Conservation (phyloP, 2,888 invertebrate species). For the Meghimatium bilineatum region DNA sequence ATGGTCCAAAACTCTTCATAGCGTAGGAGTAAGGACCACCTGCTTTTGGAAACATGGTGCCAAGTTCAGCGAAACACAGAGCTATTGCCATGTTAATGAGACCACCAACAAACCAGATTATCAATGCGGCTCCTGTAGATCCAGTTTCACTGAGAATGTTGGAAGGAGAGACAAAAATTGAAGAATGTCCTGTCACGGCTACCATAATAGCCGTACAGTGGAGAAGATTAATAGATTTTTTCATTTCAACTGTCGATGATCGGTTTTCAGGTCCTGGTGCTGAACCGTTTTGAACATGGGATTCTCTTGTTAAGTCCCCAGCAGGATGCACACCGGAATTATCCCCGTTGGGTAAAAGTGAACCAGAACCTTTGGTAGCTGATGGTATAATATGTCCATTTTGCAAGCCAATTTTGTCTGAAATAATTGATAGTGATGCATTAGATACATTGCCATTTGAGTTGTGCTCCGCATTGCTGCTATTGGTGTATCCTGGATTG, state of each 20-base stretch:
- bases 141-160: slow-evolving; percentile 90
- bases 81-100: slow-evolving; percentile 81
- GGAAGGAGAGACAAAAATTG: slow-evolving; percentile 97
- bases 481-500: slow-evolving; percentile 3
- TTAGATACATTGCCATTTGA: background rate
- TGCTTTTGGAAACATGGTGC: slow-evolving; percentile 86
- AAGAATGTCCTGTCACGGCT: slow-evolving; percentile 68
- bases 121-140: slow-evolving; percentile 95
- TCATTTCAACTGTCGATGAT: slow-evolving; percentile 53
- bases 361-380: background rate
- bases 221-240: slow-evolving; percentile 66
- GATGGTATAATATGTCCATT: background rate
- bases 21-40: slow-evolving; percentile 88
- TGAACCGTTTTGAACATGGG: background rate
- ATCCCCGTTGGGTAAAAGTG: background rate
- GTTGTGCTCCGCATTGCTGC: background rate
- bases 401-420: background rate
- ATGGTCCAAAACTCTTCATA: slow-evolving; percentile 76
- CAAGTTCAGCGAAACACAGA: slow-evolving; percentile 87
- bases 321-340: slow-evolving; percentile 4
- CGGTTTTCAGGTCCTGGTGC: background rate
- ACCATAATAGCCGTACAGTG: slow-evolving; percentile 67
- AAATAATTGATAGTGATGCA: slow-evolving; percentile 16
- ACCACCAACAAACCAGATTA: slow-evolving; percentile 94
- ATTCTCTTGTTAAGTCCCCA: background rate